These are phyloP conservation scores for Alethe castanea DNA, from an alignment of 2,113 vertebrate species.

Conservation along the genomic window DNA sequence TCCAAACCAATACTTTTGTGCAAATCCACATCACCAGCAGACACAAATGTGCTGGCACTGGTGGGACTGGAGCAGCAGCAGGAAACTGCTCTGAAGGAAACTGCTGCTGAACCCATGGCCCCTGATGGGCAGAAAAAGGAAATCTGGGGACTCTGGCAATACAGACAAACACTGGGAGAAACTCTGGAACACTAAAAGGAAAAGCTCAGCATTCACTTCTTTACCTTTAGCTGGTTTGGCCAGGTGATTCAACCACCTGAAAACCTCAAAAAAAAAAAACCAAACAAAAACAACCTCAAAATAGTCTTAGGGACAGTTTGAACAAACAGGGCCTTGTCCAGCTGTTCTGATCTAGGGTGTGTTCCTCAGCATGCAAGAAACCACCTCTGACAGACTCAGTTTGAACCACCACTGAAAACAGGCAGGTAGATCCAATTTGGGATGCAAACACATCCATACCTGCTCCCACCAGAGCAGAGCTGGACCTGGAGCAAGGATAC, in stretches of 20 bases:
- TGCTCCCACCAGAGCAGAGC: not conserved
- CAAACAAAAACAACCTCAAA: not conserved
- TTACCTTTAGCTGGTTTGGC: not conserved
- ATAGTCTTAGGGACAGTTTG: not conserved
- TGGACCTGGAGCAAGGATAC: not conserved
- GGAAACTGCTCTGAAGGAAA: not conserved
- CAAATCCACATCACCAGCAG: not conserved
- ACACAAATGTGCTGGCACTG: accelerated
- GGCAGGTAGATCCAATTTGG: not conserved
- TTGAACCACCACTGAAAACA: not conserved
- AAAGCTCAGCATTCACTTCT: not conserved
- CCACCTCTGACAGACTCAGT: not conserved
- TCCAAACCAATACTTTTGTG: not conserved
- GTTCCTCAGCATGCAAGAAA: not conserved
- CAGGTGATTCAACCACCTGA: not conserved
- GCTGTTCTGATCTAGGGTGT: not conserved
- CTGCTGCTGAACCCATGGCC: not conserved
- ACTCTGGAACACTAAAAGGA: too few species aligned
- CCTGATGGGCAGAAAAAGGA: not conserved
- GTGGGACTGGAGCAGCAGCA: not conserved
- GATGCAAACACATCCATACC: not conserved
- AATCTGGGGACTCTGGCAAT: accelerated
- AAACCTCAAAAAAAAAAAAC: not conserved
- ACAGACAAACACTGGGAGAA: not conserved
- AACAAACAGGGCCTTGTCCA: not conserved